These are phyloP conservation scores for Epinotia ramella DNA, from an alignment of 2,888 invertebrate species.

Conservation along the genomic window DNA sequence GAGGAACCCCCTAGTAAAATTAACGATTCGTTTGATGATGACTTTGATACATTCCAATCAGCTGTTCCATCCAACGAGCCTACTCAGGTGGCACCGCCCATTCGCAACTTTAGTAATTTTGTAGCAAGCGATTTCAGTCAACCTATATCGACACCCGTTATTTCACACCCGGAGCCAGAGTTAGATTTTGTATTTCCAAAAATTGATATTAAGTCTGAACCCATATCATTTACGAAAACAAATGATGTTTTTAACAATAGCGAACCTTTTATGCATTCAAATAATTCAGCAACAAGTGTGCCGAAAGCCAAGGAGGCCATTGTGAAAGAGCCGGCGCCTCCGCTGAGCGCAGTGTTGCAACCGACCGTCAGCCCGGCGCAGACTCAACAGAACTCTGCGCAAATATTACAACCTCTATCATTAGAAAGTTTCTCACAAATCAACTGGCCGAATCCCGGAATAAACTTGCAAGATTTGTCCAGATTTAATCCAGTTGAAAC, in stretches of 20 bases:
- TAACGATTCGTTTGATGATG: constrained; percentile 65
- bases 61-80: constrained; percentile 62
- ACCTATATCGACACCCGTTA: constrained; percentile 47
- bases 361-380: constrained; percentile 57
- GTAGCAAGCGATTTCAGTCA: constrained; percentile 50
- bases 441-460: constrained; percentile 87
- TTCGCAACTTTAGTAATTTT: constrained; percentile 47
- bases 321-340: constrained; percentile 50
- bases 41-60: constrained; percentile 80
- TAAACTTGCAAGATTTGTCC: constrained; percentile 80
- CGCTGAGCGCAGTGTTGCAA: constrained; percentile 60
- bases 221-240: constrained; percentile 61
- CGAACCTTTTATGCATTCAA: constrained; percentile 39
- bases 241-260: constrained; percentile 57
- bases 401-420: constrained; percentile 80
- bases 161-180: constrained; percentile 50
- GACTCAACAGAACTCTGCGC: constrained; percentile 67
- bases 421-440: constrained; percentile 84
- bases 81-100: constrained; percentile 31
- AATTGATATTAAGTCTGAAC: constrained; percentile 60
- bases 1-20: constrained; percentile 36
- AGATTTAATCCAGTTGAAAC: constrained; percentile 81
- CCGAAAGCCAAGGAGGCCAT: constrained; percentile 51
- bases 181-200: constrained; percentile 57
- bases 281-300: constrained; percentile 49